Evolutionary conservation across 2,888 invertebrate species (phyloP), one percentile per base, ranked within the genome.

Genomic region (Cylindroiulus punctatus): DNA sequence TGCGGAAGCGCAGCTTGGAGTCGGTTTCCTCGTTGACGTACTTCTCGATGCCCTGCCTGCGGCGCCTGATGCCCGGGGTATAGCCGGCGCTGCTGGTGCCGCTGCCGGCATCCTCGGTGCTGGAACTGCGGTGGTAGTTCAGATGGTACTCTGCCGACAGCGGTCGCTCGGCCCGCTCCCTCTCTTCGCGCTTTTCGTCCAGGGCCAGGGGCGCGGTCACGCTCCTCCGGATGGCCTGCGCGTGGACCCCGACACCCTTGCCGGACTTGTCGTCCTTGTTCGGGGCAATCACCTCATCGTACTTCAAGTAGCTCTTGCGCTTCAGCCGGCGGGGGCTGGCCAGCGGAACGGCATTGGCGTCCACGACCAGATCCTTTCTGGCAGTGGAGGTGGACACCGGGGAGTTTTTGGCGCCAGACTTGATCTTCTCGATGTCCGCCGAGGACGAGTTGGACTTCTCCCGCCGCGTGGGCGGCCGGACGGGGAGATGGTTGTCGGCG

Each of bases 21-120:
- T 95, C 95, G 89, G 96, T 92, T 88, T 95, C 95, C 92, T 96
- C 96, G 42, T 94, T 94, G 40, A 96, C 95, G 91, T 96, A 96
- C 91, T 97, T 97, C 88, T 96, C 96, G 87, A 92, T 92, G 81
- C 94, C 94, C 89, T 95, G 94, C 32, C 85, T 57, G 81, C 94
- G 92, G 42, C 89, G 86, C 30, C 96, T 93, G 65, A 96, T 92
- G 81, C 95, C 95, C 90, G 94, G 94, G 0, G 94, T 94, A 88
- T 92, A 92, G n/a, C 89, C 90, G 40, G 89, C 89, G 26, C 89
- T 89, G n/a, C 90, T 88, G 5, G 87, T 81, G 26, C 86, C 81
- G 14, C 86, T 85, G 26, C 86, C 86, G 65, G 84, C 86, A 57
- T 88, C 88, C 81, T 89, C 89, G 57, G 88, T 88, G 86, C 88